Conservation (phyloP, 2,113 vertebrate species). For the Ochotona curzoniae region DNA sequence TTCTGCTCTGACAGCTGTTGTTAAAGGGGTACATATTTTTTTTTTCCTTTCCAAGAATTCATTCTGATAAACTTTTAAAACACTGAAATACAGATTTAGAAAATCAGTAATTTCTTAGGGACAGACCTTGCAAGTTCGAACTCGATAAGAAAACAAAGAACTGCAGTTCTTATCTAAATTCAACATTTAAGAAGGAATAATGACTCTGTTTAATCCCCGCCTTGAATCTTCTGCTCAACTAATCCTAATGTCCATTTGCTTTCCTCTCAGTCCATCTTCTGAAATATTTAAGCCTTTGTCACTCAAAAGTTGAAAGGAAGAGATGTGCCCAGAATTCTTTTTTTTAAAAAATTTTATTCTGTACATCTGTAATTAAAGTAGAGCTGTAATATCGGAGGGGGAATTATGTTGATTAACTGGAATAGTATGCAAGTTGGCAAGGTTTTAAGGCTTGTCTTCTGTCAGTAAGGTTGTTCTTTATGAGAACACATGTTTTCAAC, state of each 20-base stretch:
- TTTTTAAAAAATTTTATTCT: neutral
- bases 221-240: conserved; percentile 9
- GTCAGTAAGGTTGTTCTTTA: conserved; percentile 20
- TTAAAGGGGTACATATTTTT: neutral
- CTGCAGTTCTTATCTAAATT: conserved; percentile 33
- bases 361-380: conserved; percentile 18
- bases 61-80: conserved; percentile 35
- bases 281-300: conserved; percentile 55
- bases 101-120: conserved; percentile 57
- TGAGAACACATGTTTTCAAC: neutral
- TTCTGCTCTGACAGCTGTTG: neutral
- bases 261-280: neutral
- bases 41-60: conserved; percentile 55
- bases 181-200: conserved; percentile 42
- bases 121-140: conserved; percentile 62
- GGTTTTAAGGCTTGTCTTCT: neutral
- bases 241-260: conserved; percentile 12
- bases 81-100: neutral
- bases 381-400: neutral
- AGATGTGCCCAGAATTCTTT: neutral
- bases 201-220: neutral
- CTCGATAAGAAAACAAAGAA: conserved; percentile 46
- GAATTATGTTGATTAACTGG: conserved; percentile 7
- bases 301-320: conserved; percentile 7
- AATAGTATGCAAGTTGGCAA: neutral